Evolutionary conservation across 2,113 vertebrate genomes (phyloP).

Genomic region (Parotia lawesii): DNA sequence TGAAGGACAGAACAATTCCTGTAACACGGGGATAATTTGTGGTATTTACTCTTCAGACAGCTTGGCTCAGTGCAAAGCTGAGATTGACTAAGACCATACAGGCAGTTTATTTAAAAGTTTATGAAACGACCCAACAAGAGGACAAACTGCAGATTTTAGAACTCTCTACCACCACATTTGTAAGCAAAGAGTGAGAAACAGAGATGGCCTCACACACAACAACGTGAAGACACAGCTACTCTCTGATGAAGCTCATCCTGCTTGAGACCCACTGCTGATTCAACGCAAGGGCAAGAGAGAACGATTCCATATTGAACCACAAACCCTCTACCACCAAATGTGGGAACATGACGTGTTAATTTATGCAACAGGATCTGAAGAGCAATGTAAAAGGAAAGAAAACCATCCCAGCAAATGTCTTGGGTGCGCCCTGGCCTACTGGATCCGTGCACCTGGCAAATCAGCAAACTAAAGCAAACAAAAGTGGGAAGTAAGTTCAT

Average conservation of each 20-base stretch:
- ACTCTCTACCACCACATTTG: neutral
- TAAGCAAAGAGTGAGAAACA: neutral
- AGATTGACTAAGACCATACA: neutral
- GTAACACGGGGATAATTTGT: neutral
- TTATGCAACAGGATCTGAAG: slow-evolving; percentile 61
- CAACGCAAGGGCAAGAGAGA: neutral
- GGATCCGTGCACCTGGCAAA: slow-evolving; percentile 73
- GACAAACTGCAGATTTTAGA: neutral
- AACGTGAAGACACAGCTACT: neutral
- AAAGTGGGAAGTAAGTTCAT: slow-evolving; percentile 77
- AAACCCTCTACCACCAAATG: slow-evolving; percentile 40
- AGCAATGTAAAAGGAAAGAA: slow-evolving; percentile 50
- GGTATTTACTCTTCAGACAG: neutral
- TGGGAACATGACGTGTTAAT: slow-evolving; percentile 63
- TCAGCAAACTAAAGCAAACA: slow-evolving; percentile 78
- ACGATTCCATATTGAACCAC: neutral
- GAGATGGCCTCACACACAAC: neutral
- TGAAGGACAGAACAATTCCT: neutral
- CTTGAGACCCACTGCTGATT: neutral
- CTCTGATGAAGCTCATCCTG: neutral
- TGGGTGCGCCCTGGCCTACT: slow-evolving; percentile 47
- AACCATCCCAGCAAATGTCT: slow-evolving; percentile 58
- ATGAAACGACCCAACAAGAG: neutral
- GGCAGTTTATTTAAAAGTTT: neutral
- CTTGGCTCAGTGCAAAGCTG: neutral